Conservation (phyloP, 2,888 invertebrate species). For the Gryllus longicercus region DNA sequence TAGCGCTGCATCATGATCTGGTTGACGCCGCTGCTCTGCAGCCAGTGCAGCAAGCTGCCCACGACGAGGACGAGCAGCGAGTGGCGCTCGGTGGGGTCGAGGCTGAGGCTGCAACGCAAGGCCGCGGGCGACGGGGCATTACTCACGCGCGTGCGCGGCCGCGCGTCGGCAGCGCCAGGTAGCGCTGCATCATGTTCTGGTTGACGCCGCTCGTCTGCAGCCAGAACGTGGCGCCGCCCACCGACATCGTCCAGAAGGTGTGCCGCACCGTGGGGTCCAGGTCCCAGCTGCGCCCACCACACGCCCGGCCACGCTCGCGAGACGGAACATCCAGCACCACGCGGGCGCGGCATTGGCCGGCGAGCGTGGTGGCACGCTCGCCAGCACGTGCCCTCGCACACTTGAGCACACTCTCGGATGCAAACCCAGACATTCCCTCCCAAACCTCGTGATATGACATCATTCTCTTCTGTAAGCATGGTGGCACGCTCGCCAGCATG, state of each 20-base stretch:
- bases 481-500: too few species aligned
- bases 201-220: constrained; percentile 31
- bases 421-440: too few species aligned
- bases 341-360: too few species aligned
- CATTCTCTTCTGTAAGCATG: too few species aligned
- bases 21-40: constrained; percentile 31
- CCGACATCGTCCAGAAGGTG: constrained; percentile 29
- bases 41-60: constrained; percentile 30
- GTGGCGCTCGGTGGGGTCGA: constrained; percentile 44
- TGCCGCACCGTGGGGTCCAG: constrained; percentile 44
- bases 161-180: constrained; percentile 34
- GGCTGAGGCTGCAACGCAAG: constrained; percentile 42
- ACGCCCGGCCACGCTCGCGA: too few species aligned
- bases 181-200: constrained; percentile 36
- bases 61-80: constrained; percentile 29
- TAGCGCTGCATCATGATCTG: constrained; percentile 37
- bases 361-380: too few species aligned
- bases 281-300: constrained; percentile 41
- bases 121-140: not conserved
- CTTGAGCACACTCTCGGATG: too few species aligned
- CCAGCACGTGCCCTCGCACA: too few species aligned
- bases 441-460: too few species aligned
- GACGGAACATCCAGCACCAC: too few species aligned
- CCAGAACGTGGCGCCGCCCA: constrained; percentile 31
- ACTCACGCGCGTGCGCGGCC: not conserved